phyloP scores from a whole-genome alignment of 2,113 vertebrate genomes.

The Gallinago jamesoni region DNA sequence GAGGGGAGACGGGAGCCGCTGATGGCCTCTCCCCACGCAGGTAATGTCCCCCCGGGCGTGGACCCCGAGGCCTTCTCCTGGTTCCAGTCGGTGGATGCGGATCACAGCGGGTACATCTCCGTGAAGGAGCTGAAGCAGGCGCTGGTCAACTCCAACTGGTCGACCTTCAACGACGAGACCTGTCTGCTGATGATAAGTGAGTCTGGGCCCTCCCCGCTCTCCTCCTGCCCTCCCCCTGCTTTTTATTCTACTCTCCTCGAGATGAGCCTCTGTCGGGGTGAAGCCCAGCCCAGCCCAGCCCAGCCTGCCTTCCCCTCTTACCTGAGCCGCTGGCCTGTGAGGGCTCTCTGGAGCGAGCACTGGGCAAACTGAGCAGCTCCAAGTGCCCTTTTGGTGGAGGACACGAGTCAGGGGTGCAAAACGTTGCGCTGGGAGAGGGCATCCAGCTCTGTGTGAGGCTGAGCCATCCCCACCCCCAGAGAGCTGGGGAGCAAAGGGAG shows the following conservation, averaged over 20 bases:
- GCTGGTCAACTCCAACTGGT: slow-evolving; percentile 94
- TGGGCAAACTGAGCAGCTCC: not conserved
- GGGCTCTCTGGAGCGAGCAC: not conserved
- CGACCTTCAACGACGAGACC: slow-evolving; percentile 90
- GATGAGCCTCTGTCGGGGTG: not conserved
- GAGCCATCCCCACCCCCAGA: not conserved
- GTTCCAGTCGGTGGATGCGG: slow-evolving; percentile 89
- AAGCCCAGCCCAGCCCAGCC: not conserved
- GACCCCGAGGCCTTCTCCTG: slow-evolving; percentile 90
- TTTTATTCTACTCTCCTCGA: fast-evolving
- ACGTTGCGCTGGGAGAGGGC: not conserved
- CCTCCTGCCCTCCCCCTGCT: not conserved
- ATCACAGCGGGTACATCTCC: slow-evolving; percentile 90
- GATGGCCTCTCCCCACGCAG: slow-evolving; percentile 58
- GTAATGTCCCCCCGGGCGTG: slow-evolving; percentile 80
- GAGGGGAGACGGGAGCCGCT: not conserved
- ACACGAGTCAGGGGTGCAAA: fast-evolving
- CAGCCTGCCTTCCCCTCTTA: not conserved
- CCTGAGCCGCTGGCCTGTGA: not conserved
- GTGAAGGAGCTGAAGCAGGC: slow-evolving; percentile 92
- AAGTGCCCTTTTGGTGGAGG: not conserved
- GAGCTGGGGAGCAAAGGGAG: not conserved
- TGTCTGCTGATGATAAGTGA: slow-evolving; percentile 97
- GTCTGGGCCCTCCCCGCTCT: slow-evolving; percentile 24
- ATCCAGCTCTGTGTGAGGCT: fast-evolving